These are phyloP conservation scores for Phaethornis superciliosus DNA, from an alignment of 2,113 vertebrate genomes.

Conservation along the genomic window DNA sequence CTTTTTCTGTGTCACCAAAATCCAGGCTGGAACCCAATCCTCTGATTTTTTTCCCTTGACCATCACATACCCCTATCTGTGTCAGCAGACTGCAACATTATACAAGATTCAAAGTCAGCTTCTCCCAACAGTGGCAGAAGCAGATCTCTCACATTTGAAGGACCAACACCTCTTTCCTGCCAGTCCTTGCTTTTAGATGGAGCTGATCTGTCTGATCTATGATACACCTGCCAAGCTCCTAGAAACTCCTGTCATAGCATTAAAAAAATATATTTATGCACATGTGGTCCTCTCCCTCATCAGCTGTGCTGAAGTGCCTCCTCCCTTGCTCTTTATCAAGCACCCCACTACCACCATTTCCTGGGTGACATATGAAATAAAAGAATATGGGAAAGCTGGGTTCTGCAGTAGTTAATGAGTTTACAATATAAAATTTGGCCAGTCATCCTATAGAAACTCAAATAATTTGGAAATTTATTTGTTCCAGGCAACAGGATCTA, in stretches of 20 bases:
- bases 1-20: background rate
- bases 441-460: background rate
- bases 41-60: background rate
- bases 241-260: background rate
- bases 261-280: background rate
- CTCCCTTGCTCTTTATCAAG: background rate
- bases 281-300: background rate
- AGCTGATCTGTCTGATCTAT: background rate
- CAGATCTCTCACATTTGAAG: background rate
- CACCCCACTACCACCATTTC: background rate
- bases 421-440: background rate
- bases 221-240: background rate
- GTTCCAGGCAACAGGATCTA: background rate
- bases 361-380: background rate
- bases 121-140: background rate
- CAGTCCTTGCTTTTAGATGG: background rate
- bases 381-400: background rate
- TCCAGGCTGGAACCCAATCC: background rate
- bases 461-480: background rate
- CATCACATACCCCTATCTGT: background rate
- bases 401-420: rapidly evolving
- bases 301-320: background rate
- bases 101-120: background rate
- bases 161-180: background rate
- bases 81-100: background rate